Evolutionary conservation across 2,797 vertebrate genomes (phyloP).

Genomic region (Manis pentadactyla): DNA sequence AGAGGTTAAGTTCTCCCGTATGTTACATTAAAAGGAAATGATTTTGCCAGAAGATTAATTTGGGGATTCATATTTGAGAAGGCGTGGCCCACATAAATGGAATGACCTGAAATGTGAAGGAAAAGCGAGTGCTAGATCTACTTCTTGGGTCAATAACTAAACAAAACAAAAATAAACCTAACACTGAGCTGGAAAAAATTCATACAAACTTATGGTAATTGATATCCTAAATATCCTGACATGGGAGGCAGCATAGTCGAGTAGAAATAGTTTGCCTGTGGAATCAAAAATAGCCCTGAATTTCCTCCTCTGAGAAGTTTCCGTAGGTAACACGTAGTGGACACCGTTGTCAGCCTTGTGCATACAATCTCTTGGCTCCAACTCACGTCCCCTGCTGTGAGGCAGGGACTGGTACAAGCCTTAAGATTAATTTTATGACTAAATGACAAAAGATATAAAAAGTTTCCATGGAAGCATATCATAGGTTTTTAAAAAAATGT

Average conservation of each 20-base stretch:
- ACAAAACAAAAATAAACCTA: neutral
- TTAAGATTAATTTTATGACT: neutral
- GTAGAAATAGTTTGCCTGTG: neutral
- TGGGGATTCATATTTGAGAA: neutral
- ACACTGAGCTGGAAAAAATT: neutral
- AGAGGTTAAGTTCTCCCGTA: neutral
- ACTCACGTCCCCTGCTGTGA: neutral
- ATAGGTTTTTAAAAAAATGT: neutral
- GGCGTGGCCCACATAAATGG: neutral
- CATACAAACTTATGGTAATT: neutral
- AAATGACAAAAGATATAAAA: neutral
- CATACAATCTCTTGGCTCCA: neutral
- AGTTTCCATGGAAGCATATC: neutral
- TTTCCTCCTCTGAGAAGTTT: neutral
- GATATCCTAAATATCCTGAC: neutral
- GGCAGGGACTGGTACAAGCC: neutral
- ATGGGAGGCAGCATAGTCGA: neutral
- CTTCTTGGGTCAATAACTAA: neutral
- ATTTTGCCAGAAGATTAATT: neutral
- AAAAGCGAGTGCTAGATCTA: neutral
- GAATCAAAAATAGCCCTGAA: neutral
- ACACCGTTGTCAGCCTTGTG: neutral
- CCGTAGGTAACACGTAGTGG: neutral
- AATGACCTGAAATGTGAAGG: neutral
- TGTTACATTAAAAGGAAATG: neutral